phyloP scores from a whole-genome alignment of 1,140 invertebrate genomes.

The Lasaia peninsularis region DNA sequence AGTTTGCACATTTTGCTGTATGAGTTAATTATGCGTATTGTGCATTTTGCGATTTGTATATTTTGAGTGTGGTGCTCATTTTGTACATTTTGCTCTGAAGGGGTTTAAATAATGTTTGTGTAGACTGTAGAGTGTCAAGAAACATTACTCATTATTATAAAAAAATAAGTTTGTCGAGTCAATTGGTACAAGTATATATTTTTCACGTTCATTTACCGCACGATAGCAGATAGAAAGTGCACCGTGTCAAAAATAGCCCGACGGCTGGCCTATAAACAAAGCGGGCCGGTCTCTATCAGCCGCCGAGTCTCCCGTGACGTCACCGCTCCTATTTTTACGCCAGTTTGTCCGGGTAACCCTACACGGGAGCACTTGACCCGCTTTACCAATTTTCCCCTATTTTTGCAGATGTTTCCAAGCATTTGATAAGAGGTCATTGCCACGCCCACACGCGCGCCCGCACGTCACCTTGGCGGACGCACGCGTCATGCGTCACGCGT shows the following conservation, averaged over 20 bases:
- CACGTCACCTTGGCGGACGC: constrained; percentile 45
- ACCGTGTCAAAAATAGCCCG: constrained; percentile 44
- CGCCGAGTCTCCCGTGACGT: constrained; percentile 57
- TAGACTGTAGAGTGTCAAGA: no score
- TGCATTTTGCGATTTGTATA: no score
- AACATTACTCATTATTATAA: no score
- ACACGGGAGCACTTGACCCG: constrained; percentile 63
- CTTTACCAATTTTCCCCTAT: constrained; percentile 47
- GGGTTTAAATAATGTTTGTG: no score
- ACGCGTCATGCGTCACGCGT: no score
- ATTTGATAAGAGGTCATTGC: constrained; percentile 59
- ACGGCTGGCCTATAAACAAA: constrained; percentile 62
- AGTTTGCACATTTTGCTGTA: no score
- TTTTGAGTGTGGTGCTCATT: no score
- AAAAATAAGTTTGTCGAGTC: no score
- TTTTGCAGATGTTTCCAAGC: constrained; percentile 11
- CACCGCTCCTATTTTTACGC: constrained; percentile 47
- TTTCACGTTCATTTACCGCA: constrained; percentile 14
- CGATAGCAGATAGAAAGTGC: constrained; percentile 30
- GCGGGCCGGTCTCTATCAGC: constrained; percentile 50
- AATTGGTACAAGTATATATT: no score
- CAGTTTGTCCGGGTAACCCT: constrained; percentile 49
- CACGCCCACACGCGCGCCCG: constrained; percentile 34
- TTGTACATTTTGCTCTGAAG: no score
- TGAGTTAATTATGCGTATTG: no score